Evolutionary conservation across 2,113 vertebrate species (phyloP).

Genomic region (Empidonax alnorum): DNA sequence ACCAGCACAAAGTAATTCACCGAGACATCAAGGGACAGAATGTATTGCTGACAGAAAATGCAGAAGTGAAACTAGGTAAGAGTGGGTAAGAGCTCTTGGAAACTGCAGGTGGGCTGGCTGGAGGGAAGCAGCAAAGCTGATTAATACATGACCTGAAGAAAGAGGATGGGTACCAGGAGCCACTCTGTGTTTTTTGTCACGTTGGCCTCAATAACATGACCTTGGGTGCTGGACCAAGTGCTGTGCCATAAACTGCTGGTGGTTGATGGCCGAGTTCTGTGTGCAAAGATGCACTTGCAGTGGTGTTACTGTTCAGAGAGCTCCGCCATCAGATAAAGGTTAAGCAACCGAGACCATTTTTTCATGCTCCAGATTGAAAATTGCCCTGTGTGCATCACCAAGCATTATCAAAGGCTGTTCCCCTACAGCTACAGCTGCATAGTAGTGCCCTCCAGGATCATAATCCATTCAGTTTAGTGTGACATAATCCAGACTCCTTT

Average conservation of each 20-base stretch:
- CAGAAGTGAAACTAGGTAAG: slow-evolving; percentile 97
- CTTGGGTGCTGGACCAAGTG: neutral
- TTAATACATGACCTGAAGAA: neutral
- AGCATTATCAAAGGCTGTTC: neutral
- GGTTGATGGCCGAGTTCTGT: neutral
- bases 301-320: neutral
- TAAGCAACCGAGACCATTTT: neutral
- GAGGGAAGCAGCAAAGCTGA: neutral
- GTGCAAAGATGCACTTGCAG: neutral
- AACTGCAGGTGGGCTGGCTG: neutral
- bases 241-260: neutral
- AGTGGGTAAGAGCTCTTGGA: neutral
- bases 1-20: slow-evolving; percentile 99
- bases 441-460: neutral
- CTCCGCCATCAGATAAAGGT: neutral
- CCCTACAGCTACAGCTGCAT: neutral
- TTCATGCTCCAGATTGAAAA: neutral
- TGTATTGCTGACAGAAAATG: slow-evolving; percentile 95
- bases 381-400: fast-evolving
- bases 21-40: slow-evolving; percentile 99
- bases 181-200: neutral
- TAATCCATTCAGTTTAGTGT: neutral
- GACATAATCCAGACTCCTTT: neutral
- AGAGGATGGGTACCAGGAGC: neutral
- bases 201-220: neutral